Conservation (phyloP, 2,113 vertebrate genomes). For the Proteles cristata region DNA sequence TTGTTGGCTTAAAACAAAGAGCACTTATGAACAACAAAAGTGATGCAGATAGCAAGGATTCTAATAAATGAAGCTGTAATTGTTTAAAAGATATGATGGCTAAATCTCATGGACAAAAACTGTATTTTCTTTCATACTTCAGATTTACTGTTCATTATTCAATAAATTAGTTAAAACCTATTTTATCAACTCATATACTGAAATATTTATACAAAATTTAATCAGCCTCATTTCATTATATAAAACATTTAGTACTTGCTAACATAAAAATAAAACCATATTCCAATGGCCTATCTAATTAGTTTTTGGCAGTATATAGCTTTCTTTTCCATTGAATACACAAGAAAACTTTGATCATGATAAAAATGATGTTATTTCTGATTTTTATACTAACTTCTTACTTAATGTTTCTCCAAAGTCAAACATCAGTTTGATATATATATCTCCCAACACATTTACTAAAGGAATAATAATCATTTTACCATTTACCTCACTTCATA, state of each 20-base stretch:
- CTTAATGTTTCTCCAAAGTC: not conserved
- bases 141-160: not conserved
- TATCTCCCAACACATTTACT: not conserved
- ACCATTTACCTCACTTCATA: not conserved
- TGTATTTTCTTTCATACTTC: not conserved
- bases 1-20: not conserved
- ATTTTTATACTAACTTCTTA: conserved; percentile 14
- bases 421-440: not conserved
- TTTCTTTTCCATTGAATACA: conserved; percentile 2
- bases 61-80: not conserved
- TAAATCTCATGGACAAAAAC: conserved; percentile 1
- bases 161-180: not conserved
- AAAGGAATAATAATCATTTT: not conserved
- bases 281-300: not conserved
- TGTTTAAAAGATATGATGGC: not conserved
- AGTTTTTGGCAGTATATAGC: not conserved
- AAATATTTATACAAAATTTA: not conserved
- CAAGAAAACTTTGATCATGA: not conserved
- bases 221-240: not conserved
- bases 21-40: conserved; percentile 1
- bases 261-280: not conserved
- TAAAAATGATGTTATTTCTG: not conserved
- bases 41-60: not conserved
- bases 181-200: not conserved
- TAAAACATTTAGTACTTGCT: not conserved